phyloP scores from a whole-genome alignment of 1,140 invertebrate species.

The Drosophila micromelanica region DNA sequence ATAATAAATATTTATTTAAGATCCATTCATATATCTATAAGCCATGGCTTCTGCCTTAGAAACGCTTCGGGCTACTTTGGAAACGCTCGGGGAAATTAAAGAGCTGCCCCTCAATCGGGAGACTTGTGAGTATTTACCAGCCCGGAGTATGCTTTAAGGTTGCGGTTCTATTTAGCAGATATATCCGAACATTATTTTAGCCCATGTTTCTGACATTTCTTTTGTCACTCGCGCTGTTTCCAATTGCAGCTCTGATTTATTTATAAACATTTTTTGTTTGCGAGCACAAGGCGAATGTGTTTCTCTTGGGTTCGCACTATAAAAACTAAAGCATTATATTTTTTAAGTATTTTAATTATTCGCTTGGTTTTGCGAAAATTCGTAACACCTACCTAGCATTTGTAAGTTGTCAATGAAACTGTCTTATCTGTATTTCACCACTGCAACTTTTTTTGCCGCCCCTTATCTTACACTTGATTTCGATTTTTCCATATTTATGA shows the following conservation, averaged over 20 bases:
- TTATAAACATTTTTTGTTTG: constrained; percentile 66
- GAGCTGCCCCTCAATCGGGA: constrained; percentile 75
- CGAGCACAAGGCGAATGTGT: not conserved
- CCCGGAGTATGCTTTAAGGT: not conserved
- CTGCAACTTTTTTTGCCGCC: no score
- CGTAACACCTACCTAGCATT: no score
- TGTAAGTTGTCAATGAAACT: no score
- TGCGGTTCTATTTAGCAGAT: constrained; percentile 40
- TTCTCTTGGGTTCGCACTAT: not conserved
- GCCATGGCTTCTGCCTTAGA: constrained; percentile 77
- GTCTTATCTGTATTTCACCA: no score
- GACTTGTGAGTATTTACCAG: constrained; percentile 74
- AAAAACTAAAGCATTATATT: not conserved
- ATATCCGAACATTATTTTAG: constrained; percentile 7
- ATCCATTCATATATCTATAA: constrained; percentile 30
- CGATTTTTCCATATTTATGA: no score
- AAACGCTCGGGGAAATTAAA: constrained; percentile 70
- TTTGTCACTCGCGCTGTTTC: constrained; percentile 38
- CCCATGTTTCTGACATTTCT: constrained; percentile 9
- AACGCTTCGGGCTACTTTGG: constrained; percentile 64
- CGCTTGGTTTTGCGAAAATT: not conserved
- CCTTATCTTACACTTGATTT: no score
- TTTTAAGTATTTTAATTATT: not conserved
- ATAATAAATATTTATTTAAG: not conserved
- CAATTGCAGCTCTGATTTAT: constrained; percentile 75